phyloP scores from a whole-genome alignment of 2,113 vertebrate genomes.

The Poicephalus meyeri region DNA sequence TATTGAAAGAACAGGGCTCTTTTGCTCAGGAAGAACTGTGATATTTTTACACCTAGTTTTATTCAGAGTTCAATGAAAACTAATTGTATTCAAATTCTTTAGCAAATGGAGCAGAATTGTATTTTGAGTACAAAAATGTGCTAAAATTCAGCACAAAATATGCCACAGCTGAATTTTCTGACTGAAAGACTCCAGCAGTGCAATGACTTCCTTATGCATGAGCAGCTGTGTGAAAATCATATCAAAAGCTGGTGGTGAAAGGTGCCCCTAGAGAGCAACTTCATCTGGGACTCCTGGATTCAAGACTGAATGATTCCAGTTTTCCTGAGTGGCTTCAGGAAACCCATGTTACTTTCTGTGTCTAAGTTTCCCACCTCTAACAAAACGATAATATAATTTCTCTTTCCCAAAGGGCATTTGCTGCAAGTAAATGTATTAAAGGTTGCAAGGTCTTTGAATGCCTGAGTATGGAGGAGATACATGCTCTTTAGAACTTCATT shows the following conservation, averaged over 20 bases:
- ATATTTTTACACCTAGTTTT: neutral
- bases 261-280: neutral
- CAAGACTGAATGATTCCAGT: neutral
- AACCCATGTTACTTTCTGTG: neutral
- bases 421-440: neutral
- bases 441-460: neutral
- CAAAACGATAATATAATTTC: neutral
- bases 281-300: neutral
- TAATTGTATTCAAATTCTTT: neutral
- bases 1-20: accelerated
- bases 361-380: neutral
- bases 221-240: neutral
- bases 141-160: neutral
- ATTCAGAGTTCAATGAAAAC: neutral
- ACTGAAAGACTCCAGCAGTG: neutral
- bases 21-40: neutral
- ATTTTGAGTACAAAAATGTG: neutral
- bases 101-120: neutral
- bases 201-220: neutral
- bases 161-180: neutral
- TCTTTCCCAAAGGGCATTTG: neutral
- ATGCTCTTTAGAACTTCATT: neutral
- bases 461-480: neutral
- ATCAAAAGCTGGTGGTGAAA: neutral
- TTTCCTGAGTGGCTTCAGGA: neutral